Evolutionary conservation across 2,113 vertebrate genomes (phyloP).

Genomic region (Psephotus haematonotus): DNA sequence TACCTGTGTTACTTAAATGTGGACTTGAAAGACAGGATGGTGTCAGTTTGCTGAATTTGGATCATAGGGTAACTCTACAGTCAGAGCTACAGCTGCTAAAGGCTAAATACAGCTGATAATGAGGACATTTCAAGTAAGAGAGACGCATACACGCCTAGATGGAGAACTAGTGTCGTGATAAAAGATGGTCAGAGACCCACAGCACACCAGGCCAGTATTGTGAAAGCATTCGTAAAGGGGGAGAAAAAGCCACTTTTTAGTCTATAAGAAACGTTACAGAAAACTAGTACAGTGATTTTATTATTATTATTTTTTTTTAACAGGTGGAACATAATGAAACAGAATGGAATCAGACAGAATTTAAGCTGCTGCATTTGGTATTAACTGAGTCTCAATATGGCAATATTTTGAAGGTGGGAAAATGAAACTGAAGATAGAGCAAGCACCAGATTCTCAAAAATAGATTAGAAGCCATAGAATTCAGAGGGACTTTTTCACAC

Average conservation of each 20-base stretch:
- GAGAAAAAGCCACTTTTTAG: neutral
- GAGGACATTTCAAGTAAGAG: neutral
- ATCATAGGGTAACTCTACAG: neutral
- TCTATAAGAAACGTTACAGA: neutral
- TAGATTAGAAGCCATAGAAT: neutral
- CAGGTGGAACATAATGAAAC: neutral
- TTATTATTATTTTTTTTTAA: neutral
- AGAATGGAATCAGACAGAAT: neutral
- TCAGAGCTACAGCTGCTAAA: neutral
- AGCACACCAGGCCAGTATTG: neutral
- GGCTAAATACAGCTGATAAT: neutral
- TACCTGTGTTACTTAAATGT: neutral
- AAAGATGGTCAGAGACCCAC: neutral
- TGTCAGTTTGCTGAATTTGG: neutral
- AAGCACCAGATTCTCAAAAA: neutral
- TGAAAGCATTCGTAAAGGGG: neutral
- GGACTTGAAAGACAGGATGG: neutral
- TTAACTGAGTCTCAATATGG: neutral
- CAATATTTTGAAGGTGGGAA: slow-evolving; percentile 21
- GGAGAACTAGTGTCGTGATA: neutral
- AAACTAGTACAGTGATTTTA: neutral
- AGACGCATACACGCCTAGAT: neutral
- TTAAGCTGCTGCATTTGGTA: neutral
- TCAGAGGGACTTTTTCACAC: neutral
- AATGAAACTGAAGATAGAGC: neutral